Conservation (phyloP, 2,113 vertebrate genomes). For the Kryptolebias marmoratus region DNA sequence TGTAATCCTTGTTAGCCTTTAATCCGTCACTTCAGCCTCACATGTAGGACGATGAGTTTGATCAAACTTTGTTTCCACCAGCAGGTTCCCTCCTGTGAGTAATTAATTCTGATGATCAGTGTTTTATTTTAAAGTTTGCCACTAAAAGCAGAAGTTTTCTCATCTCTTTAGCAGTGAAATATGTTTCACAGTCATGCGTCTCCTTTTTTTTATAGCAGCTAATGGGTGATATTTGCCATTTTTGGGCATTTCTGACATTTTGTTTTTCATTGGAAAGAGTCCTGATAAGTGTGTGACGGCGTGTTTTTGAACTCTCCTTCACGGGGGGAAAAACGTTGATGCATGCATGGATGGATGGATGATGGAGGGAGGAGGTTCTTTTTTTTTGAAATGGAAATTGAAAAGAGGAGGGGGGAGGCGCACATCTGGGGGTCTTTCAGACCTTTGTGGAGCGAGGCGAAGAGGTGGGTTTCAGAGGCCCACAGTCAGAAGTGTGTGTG, state of each 20-base stretch:
- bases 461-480: constrained; percentile 72
- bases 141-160: constrained; percentile 33
- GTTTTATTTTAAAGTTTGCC: constrained; percentile 6
- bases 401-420: constrained; percentile 54
- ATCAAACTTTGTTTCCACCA: constrained; percentile 21
- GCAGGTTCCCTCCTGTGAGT: constrained; percentile 25
- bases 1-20: too few relatives aligned
- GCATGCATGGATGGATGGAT: constrained; percentile 53
- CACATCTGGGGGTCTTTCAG: constrained; percentile 80
- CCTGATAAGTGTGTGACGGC: constrained; percentile 28
- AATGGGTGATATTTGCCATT: constrained; percentile 26
- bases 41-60: not conserved
- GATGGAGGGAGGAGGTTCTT: constrained; percentile 54
- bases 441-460: constrained; percentile 62
- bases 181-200: not conserved
- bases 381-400: constrained; percentile 78
- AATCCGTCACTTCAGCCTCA: not conserved
- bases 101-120: constrained; percentile 26
- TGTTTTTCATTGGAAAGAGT: not conserved
- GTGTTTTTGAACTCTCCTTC: constrained; percentile 37
- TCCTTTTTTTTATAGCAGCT: constrained; percentile 15
- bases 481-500: constrained; percentile 60
- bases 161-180: not conserved
- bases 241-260: constrained; percentile 3
- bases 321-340: constrained; percentile 35